Conservation (phyloP, 2,888 invertebrate genomes). For the Plagodis pulveraria region DNA sequence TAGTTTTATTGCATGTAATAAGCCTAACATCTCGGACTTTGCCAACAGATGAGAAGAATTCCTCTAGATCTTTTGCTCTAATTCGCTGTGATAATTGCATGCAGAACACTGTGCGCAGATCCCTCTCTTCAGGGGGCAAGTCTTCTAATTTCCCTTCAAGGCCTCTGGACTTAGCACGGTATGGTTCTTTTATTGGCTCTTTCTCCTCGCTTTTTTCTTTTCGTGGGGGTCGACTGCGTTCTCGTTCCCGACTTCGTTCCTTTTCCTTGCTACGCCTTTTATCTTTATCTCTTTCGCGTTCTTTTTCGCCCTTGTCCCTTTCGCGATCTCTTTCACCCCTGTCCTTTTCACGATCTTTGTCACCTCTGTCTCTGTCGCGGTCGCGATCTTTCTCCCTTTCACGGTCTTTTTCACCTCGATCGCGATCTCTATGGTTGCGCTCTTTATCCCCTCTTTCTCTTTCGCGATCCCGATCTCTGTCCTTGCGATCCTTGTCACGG, state of each 20-base stretch:
- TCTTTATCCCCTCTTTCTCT: slow-evolving; percentile 58
- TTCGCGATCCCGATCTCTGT: slow-evolving; percentile 64
- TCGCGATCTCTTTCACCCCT: slow-evolving; percentile 68
- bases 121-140: slow-evolving; percentile 97
- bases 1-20: slow-evolving; percentile 99
- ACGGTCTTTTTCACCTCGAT: slow-evolving; percentile 67
- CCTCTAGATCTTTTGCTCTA: slow-evolving; percentile 97
- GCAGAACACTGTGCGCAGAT: slow-evolving; percentile 99
- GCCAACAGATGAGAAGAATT: slow-evolving; percentile 99
- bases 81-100: slow-evolving; percentile 99
- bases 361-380: slow-evolving; percentile 32
- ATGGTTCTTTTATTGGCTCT: slow-evolving; percentile 61
- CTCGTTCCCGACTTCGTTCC: slow-evolving; percentile 62
- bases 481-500: slow-evolving; percentile 55
- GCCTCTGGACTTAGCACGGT: slow-evolving; percentile 78
- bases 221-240: slow-evolving; percentile 55
- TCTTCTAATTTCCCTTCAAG: slow-evolving; percentile 87
- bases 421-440: slow-evolving; percentile 61
- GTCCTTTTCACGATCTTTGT: slow-evolving; percentile 52
- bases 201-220: slow-evolving; percentile 67
- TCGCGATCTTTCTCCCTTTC: slow-evolving; percentile 70
- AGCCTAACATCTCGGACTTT: slow-evolving; percentile 99
- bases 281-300: slow-evolving; percentile 58
- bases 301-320: slow-evolving; percentile 48
- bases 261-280: slow-evolving; percentile 56